These are phyloP conservation scores for Drosophila arizonae DNA, from an alignment of 1,140 invertebrate genomes.

Conservation along the genomic window DNA sequence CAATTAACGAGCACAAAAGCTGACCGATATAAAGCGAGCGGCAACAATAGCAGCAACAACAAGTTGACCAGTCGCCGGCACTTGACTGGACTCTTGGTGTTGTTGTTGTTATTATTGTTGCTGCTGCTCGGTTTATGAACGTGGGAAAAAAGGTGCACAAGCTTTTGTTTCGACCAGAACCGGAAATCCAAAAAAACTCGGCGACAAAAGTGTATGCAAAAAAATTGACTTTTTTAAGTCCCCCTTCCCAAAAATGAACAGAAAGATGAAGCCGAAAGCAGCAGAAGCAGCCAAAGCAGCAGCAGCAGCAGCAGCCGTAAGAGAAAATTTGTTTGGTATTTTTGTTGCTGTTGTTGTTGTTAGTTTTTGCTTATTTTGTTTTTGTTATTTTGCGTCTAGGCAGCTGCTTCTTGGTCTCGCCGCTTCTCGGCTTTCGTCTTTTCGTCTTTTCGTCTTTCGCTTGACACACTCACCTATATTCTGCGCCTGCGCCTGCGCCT, in stretches of 20 bases:
- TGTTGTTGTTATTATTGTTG: conserved; percentile 23
- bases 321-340: conserved; percentile 68
- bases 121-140: conserved; percentile 55
- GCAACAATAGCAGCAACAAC: conserved; percentile 9
- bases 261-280: conserved; percentile 30
- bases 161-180: conserved; percentile 46
- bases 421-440: conserved; percentile 38
- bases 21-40: conserved; percentile 52
- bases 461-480: conserved; percentile 80
- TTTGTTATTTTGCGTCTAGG: conserved; percentile 7
- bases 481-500: conserved; percentile 73
- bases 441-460: conserved; percentile 62
- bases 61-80: conserved; percentile 38
- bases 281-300: background rate
- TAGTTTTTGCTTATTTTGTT: conserved; percentile 5
- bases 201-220: conserved; percentile 54
- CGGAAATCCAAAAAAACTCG: conserved; percentile 35
- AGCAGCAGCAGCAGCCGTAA: conserved; percentile 27
- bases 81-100: conserved; percentile 41
- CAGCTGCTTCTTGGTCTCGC: conserved; percentile 7
- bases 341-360: conserved; percentile 9
- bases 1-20: conserved; percentile 64
- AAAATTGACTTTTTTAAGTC: conserved; percentile 21
- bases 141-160: conserved; percentile 69
- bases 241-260: conserved; percentile 22